Evolutionary conservation across 2,888 invertebrate genomes (phyloP), one percentile per base, ranked within the genome.

Genomic region (Perdita meconis): DNA sequence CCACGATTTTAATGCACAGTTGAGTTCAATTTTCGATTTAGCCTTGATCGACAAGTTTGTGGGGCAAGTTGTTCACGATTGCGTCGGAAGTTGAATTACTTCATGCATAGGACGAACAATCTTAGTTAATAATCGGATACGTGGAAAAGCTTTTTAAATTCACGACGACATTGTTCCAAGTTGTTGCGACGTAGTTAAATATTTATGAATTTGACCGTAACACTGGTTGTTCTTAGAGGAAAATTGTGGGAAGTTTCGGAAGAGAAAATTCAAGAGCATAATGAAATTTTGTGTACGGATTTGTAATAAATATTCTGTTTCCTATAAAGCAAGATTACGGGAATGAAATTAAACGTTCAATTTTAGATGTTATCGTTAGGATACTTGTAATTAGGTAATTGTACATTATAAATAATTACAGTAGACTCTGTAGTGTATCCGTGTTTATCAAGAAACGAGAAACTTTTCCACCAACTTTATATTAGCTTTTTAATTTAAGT

Each of bases 271-370:
- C 10, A 26, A 16, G 42, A 56, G 44, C 22, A 19, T 19, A 47
- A 47, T 47, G 47, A 47, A 47, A 47, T 47, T 47, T 19, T 19
- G 47, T 10, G 47, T 19, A 47, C 10, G 47, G 47, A 47, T 47
- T 47, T 22, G 3, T 19, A 16, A 19, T 19, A 19, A 19, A 19
- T 6, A 16, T 47, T 47, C 16, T 44, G 16, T 1, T 1, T 8
- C 19, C 16, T 10, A 22, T 19, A 19, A 19, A 16, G 3, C 19
- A 19, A 10, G 19, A 19, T 12, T 47, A 6, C 6, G 6, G 30
- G 3, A 30, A 30, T 30, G 30, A 30, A 30, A 30, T 30, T 30
- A 30, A 30, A 30, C 3, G 30, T 6, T 30, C 2, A 30, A 6
- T 30, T 30, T 30, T 30, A 30, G 30, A 30, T 30, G 30, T 30